Evolutionary conservation across 1,140 invertebrate species (phyloP).

Genomic region (Globodera rostochiensis): DNA sequence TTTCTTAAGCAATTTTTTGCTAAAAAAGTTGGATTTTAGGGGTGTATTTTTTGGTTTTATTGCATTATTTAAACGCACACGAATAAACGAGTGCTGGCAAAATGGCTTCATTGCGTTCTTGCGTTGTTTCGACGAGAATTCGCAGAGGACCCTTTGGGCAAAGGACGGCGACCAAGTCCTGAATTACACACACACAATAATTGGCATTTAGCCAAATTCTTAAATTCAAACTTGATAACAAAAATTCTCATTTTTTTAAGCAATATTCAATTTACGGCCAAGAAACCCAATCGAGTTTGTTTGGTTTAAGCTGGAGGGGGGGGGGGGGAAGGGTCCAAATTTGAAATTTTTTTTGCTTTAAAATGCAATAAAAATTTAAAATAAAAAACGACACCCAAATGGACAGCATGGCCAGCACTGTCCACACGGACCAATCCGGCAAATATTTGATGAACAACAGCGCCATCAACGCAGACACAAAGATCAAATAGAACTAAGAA

Average conservation of each 20-base stretch:
- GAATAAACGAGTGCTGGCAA: constrained; percentile 96
- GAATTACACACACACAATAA: neutral
- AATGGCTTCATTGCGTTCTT: constrained; percentile 96
- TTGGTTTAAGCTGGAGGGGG: too few species aligned
- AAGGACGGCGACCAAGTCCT: constrained; percentile 85
- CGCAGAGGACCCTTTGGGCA: constrained; percentile 81
- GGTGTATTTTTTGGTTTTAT: too few species aligned
- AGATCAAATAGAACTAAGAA: constrained; percentile 87
- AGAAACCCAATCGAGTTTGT: too few species aligned
- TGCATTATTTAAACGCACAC: constrained; percentile 44
- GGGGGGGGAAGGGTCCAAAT: too few species aligned
- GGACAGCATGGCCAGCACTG: constrained; percentile 90
- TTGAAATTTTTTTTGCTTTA: too few species aligned
- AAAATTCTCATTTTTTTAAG: too few species aligned
- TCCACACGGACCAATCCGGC: constrained; percentile 98
- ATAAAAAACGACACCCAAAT: constrained; percentile 78
- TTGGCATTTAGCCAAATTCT: too few species aligned
- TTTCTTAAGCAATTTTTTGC: too few species aligned
- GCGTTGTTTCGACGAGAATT: constrained; percentile 96
- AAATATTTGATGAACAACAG: constrained; percentile 99
- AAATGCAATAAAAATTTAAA: neutral
- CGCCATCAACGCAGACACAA: constrained; percentile 94
- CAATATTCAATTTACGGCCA: too few species aligned
- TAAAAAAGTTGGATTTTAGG: too few species aligned
- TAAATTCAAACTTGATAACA: neutral